Evolutionary conservation across 2,888 invertebrate genomes (phyloP).

Genomic region (Tineola bisselliella): DNA sequence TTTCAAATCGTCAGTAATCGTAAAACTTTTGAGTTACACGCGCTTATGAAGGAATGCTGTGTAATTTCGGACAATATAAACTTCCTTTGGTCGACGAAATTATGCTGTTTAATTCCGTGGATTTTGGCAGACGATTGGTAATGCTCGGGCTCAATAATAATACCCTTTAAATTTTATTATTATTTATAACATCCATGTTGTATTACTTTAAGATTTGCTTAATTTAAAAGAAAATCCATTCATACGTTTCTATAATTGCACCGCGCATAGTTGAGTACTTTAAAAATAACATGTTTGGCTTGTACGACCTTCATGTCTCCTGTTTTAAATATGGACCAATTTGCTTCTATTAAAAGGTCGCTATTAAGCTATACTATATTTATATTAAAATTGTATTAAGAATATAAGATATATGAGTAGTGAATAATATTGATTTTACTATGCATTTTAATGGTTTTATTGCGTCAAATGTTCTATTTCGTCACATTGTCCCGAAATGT

Average conservation of each 20-base stretch:
- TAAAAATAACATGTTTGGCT: slow-evolving; percentile 7
- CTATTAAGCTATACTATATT: background rate
- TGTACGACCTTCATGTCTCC: slow-evolving; percentile 6
- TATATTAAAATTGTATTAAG: background rate
- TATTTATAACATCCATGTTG: no score
- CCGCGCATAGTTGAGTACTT: background rate
- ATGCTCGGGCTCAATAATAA: background rate
- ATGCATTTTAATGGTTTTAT: background rate
- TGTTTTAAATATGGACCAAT: slow-evolving; percentile 7
- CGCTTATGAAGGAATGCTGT: background rate
- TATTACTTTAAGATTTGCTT: no score
- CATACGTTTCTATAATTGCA: no score
- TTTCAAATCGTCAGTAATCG: slow-evolving; percentile 7
- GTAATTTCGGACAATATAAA: slow-evolving; percentile 7
- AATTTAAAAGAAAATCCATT: no score
- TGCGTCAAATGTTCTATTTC: background rate
- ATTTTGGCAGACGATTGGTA: background rate
- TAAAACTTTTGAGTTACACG: background rate
- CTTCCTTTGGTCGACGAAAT: background rate
- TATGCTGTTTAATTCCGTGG: background rate
- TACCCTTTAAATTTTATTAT: no score
- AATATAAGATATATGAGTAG: no score
- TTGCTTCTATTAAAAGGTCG: slow-evolving; percentile 5
- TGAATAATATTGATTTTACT: background rate
- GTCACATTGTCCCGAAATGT: slow-evolving; percentile 17